phyloP scores from a whole-genome alignment of 2,888 invertebrate genomes.

The Cheilosia pagana region DNA sequence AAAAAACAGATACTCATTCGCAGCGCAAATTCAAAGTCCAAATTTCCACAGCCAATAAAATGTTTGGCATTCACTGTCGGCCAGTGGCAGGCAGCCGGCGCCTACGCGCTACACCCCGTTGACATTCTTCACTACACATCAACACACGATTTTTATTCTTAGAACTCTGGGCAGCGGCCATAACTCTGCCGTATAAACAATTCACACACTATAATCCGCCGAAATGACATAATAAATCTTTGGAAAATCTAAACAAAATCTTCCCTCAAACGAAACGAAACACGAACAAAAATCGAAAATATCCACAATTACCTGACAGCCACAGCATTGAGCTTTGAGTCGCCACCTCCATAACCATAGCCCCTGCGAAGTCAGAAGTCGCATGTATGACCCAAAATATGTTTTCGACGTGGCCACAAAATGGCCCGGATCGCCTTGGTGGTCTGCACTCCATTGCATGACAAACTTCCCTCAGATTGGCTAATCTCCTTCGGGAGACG shows the following conservation, averaged over 20 bases:
- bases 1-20: neutral
- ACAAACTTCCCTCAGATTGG: conserved; percentile 68
- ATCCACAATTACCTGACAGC: conserved; percentile 72
- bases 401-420: conserved; percentile 16
- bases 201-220: conserved; percentile 73
- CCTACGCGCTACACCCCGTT: conserved; percentile 74
- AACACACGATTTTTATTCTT: conserved; percentile 54
- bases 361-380: neutral
- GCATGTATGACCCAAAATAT: neutral
- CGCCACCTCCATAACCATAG: neutral
- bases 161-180: conserved; percentile 48
- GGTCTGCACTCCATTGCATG: conserved; percentile 49
- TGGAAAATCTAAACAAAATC: conserved; percentile 71
- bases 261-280: conserved; percentile 44
- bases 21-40: conserved; percentile 6
- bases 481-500: conserved; percentile 29
- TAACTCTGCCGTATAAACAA: conserved; percentile 63
- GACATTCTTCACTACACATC: conserved; percentile 73
- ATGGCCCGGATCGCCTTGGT: conserved; percentile 19
- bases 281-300: conserved; percentile 36
- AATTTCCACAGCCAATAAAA: conserved; percentile 68
- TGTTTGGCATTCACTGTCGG: conserved; percentile 70
- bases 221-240: conserved; percentile 75
- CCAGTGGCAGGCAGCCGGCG: conserved; percentile 55
- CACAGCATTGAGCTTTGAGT: conserved; percentile 57